Conservation (phyloP, 1,140 invertebrate genomes). For the Drosophila arawakana region DNA sequence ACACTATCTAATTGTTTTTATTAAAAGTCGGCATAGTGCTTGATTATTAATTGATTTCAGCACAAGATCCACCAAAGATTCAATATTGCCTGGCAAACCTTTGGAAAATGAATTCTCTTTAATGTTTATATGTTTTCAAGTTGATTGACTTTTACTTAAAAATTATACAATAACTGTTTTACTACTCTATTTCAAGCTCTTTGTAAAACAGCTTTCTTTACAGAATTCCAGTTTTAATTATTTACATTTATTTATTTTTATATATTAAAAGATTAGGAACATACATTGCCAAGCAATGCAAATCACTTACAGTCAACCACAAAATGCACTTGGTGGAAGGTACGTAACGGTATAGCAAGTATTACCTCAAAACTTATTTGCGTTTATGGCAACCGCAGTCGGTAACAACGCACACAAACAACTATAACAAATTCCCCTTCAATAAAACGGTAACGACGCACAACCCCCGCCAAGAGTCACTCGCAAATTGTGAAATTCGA, state of each 20-base stretch:
- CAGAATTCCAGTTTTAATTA: neutral
- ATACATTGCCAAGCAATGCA: neutral
- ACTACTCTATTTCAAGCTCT: too few species aligned
- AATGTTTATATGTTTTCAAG: too few species aligned
- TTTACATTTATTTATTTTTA: neutral
- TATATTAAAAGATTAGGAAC: neutral
- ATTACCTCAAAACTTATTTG: constrained; percentile 34
- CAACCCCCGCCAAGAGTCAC: neutral
- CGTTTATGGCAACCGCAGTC: constrained; percentile 34
- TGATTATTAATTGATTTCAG: too few species aligned
- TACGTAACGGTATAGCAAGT: constrained; percentile 33
- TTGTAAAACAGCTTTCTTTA: neutral
- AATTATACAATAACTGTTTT: too few species aligned
- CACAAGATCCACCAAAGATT: too few species aligned
- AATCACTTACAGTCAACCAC: constrained; percentile 27
- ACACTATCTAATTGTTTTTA: neutral
- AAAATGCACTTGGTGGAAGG: constrained; percentile 39
- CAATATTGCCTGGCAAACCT: too few species aligned
- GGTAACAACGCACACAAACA: constrained; percentile 7
- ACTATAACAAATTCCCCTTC: neutral
- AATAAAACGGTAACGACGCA: constrained; percentile 17
- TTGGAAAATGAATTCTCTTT: too few species aligned
- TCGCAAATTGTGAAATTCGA: constrained; percentile 37
- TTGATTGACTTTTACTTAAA: too few species aligned
- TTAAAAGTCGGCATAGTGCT: neutral